These are phyloP conservation scores for Lamellibrachia columna DNA, from an alignment of 2,888 invertebrate species.

Conservation along the genomic window DNA sequence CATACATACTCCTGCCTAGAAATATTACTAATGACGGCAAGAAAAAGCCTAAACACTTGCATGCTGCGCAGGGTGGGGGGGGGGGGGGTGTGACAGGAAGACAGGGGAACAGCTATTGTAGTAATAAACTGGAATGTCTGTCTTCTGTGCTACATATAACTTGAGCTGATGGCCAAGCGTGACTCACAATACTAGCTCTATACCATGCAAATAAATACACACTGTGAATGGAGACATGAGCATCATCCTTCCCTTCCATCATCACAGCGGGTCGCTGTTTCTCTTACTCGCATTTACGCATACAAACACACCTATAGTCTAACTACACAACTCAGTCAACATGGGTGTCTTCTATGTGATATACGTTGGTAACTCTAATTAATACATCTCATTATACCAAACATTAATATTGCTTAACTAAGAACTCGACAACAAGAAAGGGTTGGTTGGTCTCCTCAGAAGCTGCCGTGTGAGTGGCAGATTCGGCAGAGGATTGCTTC, in stretches of 20 bases:
- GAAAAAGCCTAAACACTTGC: not conserved
- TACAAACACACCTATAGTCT: constrained; percentile 16
- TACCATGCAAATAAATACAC: not conserved
- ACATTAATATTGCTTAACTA: not conserved
- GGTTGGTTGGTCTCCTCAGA: not conserved
- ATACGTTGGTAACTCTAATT: not conserved
- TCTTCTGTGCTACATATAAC: not conserved
- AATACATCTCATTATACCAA: not conserved
- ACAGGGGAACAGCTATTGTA: constrained; percentile 1
- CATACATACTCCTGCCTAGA: not conserved
- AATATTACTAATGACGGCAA: not conserved
- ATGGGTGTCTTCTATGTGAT: not conserved
- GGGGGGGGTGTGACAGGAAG: not conserved
- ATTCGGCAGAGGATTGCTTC: not conserved
- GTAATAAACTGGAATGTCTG: constrained; percentile 5
- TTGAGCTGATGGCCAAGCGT: not conserved
- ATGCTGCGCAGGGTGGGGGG: too few species aligned
- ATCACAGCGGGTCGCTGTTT: not conserved
- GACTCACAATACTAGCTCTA: not conserved
- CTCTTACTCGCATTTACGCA: not conserved
- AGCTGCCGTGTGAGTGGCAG: not conserved
- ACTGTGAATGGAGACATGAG: not conserved
- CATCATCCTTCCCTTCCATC: not conserved
- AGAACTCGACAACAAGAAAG: not conserved
- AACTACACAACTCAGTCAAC: not conserved